Conservation (phyloP, 2,888 invertebrate genomes). For the Lochmaea capreae region DNA sequence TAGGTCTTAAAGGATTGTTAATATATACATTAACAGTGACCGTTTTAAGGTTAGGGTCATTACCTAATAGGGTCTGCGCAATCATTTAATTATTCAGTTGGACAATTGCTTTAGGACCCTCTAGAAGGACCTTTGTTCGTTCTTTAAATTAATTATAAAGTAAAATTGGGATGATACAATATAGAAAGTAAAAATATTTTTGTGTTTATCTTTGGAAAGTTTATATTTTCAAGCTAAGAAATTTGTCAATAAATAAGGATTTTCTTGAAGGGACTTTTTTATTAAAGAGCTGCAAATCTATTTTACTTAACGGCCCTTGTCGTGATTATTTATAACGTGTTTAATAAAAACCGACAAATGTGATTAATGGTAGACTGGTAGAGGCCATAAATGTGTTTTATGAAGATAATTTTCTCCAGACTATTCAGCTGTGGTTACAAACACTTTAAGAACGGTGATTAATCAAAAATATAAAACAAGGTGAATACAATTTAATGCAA, state of each 20-base stretch:
- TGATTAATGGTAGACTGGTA: conserved; percentile 6
- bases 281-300: not conserved
- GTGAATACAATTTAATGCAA: not conserved
- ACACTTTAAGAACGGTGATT: not conserved
- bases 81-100: too few species aligned
- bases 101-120: too few species aligned
- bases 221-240: not conserved
- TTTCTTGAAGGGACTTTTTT: not conserved
- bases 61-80: too few species aligned
- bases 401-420: conserved; percentile 4
- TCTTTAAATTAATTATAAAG: too few species aligned
- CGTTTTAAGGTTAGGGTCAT: too few species aligned
- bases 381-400: not conserved
- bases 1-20: too few species aligned
- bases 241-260: not conserved
- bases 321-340: not conserved
- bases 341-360: not conserved
- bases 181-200: too few species aligned
- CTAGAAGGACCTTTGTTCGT: too few species aligned
- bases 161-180: too few species aligned
- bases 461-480: not conserved
- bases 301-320: conserved; percentile 1
- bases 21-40: too few species aligned
- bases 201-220: too few species aligned
- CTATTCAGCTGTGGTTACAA: conserved; percentile 1